Evolutionary conservation across 2,797 vertebrate genomes (phyloP), one percentile per base, ranked within the genome.

Genomic region (Sebastes vulpes): DNA sequence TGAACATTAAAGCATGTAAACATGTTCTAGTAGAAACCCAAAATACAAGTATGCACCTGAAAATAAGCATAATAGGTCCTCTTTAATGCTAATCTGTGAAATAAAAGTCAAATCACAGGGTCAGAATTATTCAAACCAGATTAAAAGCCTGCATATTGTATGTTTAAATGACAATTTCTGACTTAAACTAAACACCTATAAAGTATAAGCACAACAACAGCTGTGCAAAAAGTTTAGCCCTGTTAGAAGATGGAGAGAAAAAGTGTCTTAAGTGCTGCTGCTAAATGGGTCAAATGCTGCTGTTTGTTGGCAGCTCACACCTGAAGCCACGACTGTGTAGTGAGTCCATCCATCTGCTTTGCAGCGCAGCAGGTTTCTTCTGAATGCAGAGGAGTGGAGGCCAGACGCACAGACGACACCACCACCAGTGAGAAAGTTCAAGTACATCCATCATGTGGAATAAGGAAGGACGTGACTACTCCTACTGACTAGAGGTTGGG

Each of bases 231-330:
- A 16, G 32, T 50, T 23, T 26, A 80, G 28, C 5, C 20, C 64
- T 52, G 35, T 69, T 77, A 21, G 48, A 78, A n/a, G 48, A 28
- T 11, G 3, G 11, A 58, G n/a, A 35, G 32, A 35, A 31, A 29
- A 71, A 53, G 31, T 52, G 38, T 81, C 53, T 42, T 6, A 78
- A 46, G 61, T 48, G 50, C 54, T 28, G 3, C 59, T 54, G 75
- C 56, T 72, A 67, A 87, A 80, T 65, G 25, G 71, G 75, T 82
- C 78, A 88, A 66, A 74, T 60, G 50, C 77, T 77, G 74, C 69
- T 67, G 78, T 82, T 74, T 48, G 65, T 65, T 87, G 70, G 82
- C 80, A 78, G 72, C 79, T 75, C 78, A 59, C 72, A 76, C 46
- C 64, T 78, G 67, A 77, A 85, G 71, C 35, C 16, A 28, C 6